A percentile compares a stretch with the other conserved stretches of the same genome.
Evolutionary conservation across 2,888 invertebrate species (phyloP).

Genomic region (Nomada flava): DNA sequence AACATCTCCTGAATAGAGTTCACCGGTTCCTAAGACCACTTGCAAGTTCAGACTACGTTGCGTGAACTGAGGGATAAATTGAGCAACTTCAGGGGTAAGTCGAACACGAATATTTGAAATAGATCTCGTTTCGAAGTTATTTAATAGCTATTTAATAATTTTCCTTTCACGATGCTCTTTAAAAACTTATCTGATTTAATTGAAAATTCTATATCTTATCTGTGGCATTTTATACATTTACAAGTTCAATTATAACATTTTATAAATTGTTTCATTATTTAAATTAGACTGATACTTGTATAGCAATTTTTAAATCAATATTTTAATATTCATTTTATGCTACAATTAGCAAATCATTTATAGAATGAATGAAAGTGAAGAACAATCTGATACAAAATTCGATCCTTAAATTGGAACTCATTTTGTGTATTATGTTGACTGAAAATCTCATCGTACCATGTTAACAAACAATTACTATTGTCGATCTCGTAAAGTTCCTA

Average conservation of each 20-base stretch:
- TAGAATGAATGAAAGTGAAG: background rate
- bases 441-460: background rate
- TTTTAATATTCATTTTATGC: no score
- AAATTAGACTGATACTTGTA: background rate
- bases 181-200: background rate
- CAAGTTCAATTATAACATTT: background rate
- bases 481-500: background rate
- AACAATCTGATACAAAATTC: background rate
- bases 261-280: background rate
- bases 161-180: background rate
- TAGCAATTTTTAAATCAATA: background rate
- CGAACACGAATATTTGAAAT: background rate
- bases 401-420: no score
- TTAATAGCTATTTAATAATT: background rate
- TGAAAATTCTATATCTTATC: background rate
- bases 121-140: background rate
- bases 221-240: background rate
- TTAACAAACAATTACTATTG: constrained; percentile 4
- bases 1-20: background rate
- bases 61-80: background rate
- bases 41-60: background rate
- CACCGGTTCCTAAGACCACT: background rate
- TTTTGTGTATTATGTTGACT: no score
- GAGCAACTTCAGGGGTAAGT: background rate
- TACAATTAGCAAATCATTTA: background rate